Evolutionary conservation across 2,888 invertebrate genomes (phyloP), one percentile per base, ranked within the genome.

Genomic region (Smittia sp.): DNA sequence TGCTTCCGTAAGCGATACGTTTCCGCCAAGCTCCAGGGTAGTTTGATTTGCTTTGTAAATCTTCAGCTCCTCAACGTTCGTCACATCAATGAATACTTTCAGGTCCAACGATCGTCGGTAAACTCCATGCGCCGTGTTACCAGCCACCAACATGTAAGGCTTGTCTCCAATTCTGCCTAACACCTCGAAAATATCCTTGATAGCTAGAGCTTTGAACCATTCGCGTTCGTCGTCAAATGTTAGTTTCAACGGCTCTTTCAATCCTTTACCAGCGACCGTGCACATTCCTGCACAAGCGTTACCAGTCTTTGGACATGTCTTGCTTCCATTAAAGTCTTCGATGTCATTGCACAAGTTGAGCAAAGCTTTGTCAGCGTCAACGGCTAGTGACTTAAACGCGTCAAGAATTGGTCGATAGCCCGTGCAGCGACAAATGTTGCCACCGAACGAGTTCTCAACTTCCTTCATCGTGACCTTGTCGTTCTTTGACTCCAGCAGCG

Each of bases 381-480:
- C 77, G 18, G 84, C 83, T 72, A 87, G 79, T 0, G 85, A 83
- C 78, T 86, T 86, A 78, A 87, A 86, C 7, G 86, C 88, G 78
- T 92, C 92, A 66, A 91, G 83, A 75, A 93, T 93, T 0, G 92
- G 86, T 3, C 92, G 84, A 78, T 91, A 92, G 0, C 92, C 92
- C 0, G 92, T 93, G 77, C 93, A 93, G 72, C 93, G 85, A 76
- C 93, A 93, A 27, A 92, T 88, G 76, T 92, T 91, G 67, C 91
- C 85, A 6, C 91, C 92, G 77, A 92, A 91, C 0, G 89, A 87
- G 77, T 91, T 89, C 79, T 92, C 92, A 11, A 92, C 84, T 77
- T 90, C 88, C 76, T 85, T 82, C 84, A 86, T 86, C 0, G 86
- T 86, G 25, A 89, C 77, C 20, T 83, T 81, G 74, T 79, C 80